phyloP scores from a whole-genome alignment of 1,140 invertebrate species.

The Drosophila micromelanica region DNA sequence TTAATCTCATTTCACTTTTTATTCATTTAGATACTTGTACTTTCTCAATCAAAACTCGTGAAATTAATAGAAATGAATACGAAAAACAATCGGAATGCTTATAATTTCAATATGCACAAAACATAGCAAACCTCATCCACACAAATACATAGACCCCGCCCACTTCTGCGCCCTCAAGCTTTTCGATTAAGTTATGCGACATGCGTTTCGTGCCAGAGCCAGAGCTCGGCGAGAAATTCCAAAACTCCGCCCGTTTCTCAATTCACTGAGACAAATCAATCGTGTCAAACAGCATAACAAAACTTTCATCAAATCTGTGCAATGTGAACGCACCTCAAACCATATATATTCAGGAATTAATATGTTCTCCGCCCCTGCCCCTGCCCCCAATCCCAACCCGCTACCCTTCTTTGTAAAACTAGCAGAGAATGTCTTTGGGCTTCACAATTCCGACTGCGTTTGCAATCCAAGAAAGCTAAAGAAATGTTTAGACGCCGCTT shows the following conservation, averaged over 20 bases:
- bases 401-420: neutral
- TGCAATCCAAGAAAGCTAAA: conserved; percentile 18
- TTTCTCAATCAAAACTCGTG: too few species aligned
- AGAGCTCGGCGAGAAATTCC: conserved; percentile 6
- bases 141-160: too few species aligned
- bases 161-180: neutral
- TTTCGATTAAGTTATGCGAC: conserved; percentile 11
- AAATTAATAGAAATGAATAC: neutral
- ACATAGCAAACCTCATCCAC: neutral
- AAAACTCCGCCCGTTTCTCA: neutral
- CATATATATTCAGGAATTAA: conserved; percentile 6
- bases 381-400: too few species aligned
- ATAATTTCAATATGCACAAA: neutral
- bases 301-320: conserved; percentile 31
- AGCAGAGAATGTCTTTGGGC: conserved; percentile 7
- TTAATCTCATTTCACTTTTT: neutral
- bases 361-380: neutral
- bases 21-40: neutral
- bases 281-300: conserved; percentile 16
- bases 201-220: conserved; percentile 7
- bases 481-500: conserved; percentile 39
- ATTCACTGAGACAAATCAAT: conserved; percentile 18
- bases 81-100: neutral
- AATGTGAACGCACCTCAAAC: conserved; percentile 6
- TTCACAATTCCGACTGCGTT: neutral